Evolutionary conservation across 53 echinoderm and acorn worm species (phyloP), one percentile per base, ranked within the genome.

Genomic region (Astropecten irregularis): DNA sequence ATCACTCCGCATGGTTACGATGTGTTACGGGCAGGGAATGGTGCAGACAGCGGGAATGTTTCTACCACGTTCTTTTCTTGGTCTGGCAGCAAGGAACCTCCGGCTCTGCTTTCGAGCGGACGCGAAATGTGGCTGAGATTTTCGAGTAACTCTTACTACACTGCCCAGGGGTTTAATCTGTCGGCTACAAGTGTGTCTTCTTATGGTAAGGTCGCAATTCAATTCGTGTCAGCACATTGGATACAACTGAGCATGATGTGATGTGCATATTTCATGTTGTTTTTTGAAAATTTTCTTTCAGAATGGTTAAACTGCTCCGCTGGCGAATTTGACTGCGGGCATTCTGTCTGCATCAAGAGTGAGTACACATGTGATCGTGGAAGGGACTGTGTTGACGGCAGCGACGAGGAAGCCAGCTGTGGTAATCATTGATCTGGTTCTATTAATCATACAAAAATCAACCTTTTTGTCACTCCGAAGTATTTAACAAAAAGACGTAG

Each of bases 101-200:
- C 13, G 1, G 20, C 9, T 68, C 21, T 2, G 3, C 42, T 40
- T 22, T 68, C 68, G 2, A 27, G 0, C 8, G 68, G 40, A 20
- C 39, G 26, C 44, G 14, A 9, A 19, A 68, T 42, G 46, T 68
- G 68, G 68, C 68, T 68, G 68, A 42, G 68, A 22, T 68, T 68
- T 42, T 40, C 68, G 11, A 21, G 40, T 40, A 44, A 68, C 32
- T 0, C 0, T 27, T 40, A 9, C 22, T 8, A 25, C 68, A 68
- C 28, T 0, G 0, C 0, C 0, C n/a, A 22, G 0, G 68, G 68
- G 25, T 68, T 68, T 68, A 15, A 5, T 18, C 13, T 68, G 21
- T 40, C 68, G 22, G 68, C 23, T 9, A 13, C 38, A 4, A 40
- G 40, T 29, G 21, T 56, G 5, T 25, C 23, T 3, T 56, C 56